Conservation (phyloP, 2,797 vertebrate species). For the Leptodon cayanensis region DNA sequence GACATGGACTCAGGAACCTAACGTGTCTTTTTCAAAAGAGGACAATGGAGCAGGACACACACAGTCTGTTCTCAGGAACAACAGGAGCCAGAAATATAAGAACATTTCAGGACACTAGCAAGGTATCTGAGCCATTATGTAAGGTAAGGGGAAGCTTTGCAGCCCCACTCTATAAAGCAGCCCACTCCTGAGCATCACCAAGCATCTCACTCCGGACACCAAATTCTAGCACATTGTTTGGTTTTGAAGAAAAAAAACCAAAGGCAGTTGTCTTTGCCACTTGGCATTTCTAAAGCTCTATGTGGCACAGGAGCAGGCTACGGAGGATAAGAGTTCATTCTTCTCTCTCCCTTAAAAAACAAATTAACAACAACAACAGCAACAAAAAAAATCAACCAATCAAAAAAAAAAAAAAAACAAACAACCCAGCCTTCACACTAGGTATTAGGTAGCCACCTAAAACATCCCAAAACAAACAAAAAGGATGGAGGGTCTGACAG, state of each 20-base stretch:
- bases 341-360: background rate
- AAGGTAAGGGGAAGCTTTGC: background rate
- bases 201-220: background rate
- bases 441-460: background rate
- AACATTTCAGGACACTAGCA: background rate
- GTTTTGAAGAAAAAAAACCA: background rate
- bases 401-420: background rate
- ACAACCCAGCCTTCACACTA: background rate
- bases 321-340: background rate
- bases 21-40: background rate
- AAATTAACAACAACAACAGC: background rate
- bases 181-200: background rate
- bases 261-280: background rate
- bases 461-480: background rate
- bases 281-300: background rate
- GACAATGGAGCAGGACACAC: background rate
- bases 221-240: background rate
- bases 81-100: background rate
- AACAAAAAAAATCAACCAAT: background rate
- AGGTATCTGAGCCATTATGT: background rate
- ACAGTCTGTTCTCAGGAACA: background rate
- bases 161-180: background rate
- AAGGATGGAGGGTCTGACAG: background rate
- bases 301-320: background rate
- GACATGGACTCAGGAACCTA: background rate